These are phyloP conservation scores for Euzetes globulus DNA, from an alignment of 2,888 invertebrate species.

Conservation along the genomic window DNA sequence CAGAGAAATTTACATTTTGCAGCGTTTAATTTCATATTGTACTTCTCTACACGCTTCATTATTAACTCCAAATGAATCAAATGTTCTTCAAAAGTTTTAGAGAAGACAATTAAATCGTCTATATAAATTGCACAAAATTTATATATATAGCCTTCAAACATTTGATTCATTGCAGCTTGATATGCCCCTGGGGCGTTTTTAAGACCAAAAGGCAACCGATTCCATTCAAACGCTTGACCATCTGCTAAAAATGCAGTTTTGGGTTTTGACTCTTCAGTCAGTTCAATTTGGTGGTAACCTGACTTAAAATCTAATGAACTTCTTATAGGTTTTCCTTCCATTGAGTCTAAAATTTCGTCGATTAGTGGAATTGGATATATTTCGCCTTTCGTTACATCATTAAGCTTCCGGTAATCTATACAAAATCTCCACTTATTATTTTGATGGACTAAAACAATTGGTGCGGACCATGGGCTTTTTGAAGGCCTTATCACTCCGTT, in stretches of 20 bases:
- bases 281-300: conserved; percentile 41
- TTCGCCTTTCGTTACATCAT: conserved; percentile 39
- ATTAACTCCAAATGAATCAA: conserved; percentile 37
- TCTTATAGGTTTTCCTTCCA: too few relatives aligned
- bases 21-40: conserved; percentile 41
- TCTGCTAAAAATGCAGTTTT: conserved; percentile 34
- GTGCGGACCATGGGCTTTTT: neutral
- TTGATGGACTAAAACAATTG: conserved; percentile 21
- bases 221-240: conserved; percentile 30
- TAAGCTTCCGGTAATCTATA: conserved; percentile 42
- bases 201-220: conserved; percentile 36
- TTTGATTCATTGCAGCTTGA: conserved; percentile 39
- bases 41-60: conserved; percentile 38
- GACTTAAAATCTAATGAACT: neutral
- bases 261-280: neutral
- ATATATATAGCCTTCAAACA: conserved; percentile 36
- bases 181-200: conserved; percentile 30
- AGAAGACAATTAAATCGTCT: conserved; percentile 42
- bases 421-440: conserved; percentile 37
- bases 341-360: too few relatives aligned
- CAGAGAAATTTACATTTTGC: conserved; percentile 40
- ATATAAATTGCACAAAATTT: conserved; percentile 40
- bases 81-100: conserved; percentile 39
- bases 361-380: conserved; percentile 40
- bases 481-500: conserved; percentile 5